A percentile compares a stretch with the other conserved stretches of the same genome.
Conservation (phyloP, 2,888 invertebrate species). For the Strigamia transsilvanica region DNA sequence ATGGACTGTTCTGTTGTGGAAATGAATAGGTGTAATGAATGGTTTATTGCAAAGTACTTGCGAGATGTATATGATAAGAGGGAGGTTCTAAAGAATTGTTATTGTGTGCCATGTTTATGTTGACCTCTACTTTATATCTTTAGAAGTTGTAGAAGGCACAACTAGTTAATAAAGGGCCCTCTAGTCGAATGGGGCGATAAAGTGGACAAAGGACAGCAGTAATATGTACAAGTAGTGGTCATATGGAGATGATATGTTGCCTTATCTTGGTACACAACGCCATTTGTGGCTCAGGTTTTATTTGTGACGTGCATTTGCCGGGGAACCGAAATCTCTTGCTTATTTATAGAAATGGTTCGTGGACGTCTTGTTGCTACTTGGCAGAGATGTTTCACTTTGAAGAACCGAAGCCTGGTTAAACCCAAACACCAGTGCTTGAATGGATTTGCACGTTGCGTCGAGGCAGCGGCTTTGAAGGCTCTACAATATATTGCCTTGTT, state of each 20-base stretch:
- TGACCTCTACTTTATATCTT: slow-evolving; percentile 14
- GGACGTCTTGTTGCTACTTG: background rate
- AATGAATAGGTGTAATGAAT: too few relatives aligned
- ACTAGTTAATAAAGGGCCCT: background rate
- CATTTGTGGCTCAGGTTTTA: slow-evolving; percentile 12
- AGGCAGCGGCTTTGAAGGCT: background rate
- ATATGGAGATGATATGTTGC: slow-evolving; percentile 7
- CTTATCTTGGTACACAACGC: background rate
- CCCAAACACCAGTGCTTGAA: background rate
- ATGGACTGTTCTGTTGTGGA: too few relatives aligned
- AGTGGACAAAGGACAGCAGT: background rate
- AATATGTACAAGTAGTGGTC: background rate
- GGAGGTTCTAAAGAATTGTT: background rate
- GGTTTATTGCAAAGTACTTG: too few relatives aligned
- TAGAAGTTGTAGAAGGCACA: background rate
- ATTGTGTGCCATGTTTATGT: slow-evolving; percentile 4
- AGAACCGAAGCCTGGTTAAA: background rate
- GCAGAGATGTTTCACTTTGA: background rate
- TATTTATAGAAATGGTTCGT: background rate
- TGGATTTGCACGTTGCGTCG: background rate
- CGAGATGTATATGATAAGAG: background rate
- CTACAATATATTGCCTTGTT: background rate
- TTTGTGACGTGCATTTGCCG: background rate
- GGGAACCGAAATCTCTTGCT: background rate
- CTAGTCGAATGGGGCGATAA: slow-evolving; percentile 10